Evolutionary conservation across 2,113 vertebrate species (phyloP), one percentile per base, ranked within the genome.

Genomic region (Camelus bactrianus): DNA sequence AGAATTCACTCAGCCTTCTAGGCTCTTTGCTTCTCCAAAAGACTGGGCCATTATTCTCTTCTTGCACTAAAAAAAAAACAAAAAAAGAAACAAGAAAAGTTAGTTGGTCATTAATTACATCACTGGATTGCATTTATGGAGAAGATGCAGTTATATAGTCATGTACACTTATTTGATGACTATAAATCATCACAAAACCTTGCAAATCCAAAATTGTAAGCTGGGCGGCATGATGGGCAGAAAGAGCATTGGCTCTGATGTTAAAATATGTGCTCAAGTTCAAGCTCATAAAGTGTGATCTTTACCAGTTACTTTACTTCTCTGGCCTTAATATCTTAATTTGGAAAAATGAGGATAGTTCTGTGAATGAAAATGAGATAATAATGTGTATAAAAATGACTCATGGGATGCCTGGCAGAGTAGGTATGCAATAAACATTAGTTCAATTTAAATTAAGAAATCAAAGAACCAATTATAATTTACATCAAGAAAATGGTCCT

Each of bases 1-100:
- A 72, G 20, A 94, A 95, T 82, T 96, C 67, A 42, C 75, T 93
- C 62, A n/a, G 35, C 73, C 35, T 93, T 90, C 4, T 58, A 50
- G 79, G 48, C 32, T 95, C 88, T 91, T 94, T 94, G 42, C 42
- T 38, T 86, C 76, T 91, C 92, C 91, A 88, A 82, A 91, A 96
- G n/a, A 38, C 32, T 84, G 28, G 73, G 16, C 35, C 62, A 67
- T 86, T 95, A 58, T 91, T 91, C 9, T 93, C 86, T 93, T 97
- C 88, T 80, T 97, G 95, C 12, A 90, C 96, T 88, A 86, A 96
- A 85, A 82, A 46, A n/a, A 50, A 54, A 64, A 28, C 89, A 84
- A 89, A 64, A 50, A 54, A 64, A 28, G 89, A 84, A 89, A 64
- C 38, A 54, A 64, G 22, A 92, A 84, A 79, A 60, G 4, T 32